Percentiles rank a stretch among this genome's conserved stretches.
Evolutionary conservation across 2,113 vertebrate species (phyloP).

Genomic region (Albula goreensis): DNA sequence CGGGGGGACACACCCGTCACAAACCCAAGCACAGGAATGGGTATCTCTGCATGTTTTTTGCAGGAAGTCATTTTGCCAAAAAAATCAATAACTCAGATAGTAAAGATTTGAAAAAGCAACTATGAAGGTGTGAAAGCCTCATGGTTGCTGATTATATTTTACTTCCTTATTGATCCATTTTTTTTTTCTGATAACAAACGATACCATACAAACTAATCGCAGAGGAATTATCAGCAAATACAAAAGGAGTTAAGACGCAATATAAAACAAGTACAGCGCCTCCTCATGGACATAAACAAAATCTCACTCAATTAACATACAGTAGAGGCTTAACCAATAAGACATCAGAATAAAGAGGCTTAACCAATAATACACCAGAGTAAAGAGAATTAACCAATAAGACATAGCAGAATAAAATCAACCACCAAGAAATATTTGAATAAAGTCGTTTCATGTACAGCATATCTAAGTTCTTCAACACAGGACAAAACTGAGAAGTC

Average conservation of each 20-base stretch:
- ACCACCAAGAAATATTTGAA: neutral
- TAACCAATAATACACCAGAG: no score
- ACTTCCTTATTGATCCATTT: neutral
- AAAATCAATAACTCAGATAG: neutral
- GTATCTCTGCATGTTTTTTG: neutral
- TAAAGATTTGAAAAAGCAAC: neutral
- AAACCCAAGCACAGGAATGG: no score
- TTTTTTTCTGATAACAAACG: neutral
- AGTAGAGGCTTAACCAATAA: no score
- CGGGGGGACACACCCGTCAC: conserved; percentile 29
- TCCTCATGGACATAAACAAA: no score
- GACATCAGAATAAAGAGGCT: no score
- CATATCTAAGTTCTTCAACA: no score
- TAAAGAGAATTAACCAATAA: no score
- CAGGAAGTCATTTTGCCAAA: neutral
- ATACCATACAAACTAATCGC: neutral
- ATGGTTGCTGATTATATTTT: neutral
- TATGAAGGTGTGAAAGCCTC: no score
- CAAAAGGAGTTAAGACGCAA: no score
- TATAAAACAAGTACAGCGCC: no score
- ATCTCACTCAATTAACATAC: no score
- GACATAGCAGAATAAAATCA: neutral
- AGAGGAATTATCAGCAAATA: neutral
- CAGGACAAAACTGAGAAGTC: neutral
- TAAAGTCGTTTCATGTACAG: no score